These are phyloP conservation scores for Iphiclides podalirius DNA, from an alignment of 2,888 invertebrate species.

Conservation along the genomic window DNA sequence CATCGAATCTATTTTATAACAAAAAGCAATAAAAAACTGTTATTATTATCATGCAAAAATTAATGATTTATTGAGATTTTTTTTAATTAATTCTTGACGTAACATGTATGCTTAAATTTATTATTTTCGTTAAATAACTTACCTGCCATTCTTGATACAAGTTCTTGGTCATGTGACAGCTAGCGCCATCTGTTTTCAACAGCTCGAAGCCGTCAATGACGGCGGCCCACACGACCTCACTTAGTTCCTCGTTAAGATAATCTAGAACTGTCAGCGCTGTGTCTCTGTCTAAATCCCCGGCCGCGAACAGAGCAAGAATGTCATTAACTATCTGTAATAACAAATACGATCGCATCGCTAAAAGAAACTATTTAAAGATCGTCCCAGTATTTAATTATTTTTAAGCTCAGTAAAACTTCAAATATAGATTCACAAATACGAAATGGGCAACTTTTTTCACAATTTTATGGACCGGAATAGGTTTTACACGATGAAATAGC, in stretches of 20 bases:
- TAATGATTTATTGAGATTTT: no score
- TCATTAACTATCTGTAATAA: conserved; percentile 63
- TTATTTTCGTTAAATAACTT: no score
- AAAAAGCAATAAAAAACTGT: no score
- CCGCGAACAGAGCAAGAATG: conserved; percentile 60
- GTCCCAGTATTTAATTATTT: no score
- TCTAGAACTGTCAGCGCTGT: conserved; percentile 53
- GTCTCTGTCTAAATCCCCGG: conserved; percentile 49
- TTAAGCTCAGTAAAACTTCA: neutral
- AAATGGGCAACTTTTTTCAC: no score
- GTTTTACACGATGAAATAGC: no score
- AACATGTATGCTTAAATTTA: no score
- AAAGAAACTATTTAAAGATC: conserved; percentile 4
- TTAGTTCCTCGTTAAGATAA: conserved; percentile 55
- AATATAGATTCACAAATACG: neutral
- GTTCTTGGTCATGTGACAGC: conserved; percentile 49
- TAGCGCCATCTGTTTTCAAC: conserved; percentile 47
- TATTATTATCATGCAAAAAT: no score
- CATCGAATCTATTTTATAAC: no score
- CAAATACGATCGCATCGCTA: conserved; percentile 29
- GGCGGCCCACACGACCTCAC: conserved; percentile 58
- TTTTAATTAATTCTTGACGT: no score
- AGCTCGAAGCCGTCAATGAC: conserved; percentile 55
- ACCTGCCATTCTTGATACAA: conserved; percentile 67
- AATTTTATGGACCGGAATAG: no score